Evolutionary conservation across 2,113 vertebrate species (phyloP).

Genomic region (Anoura caudifer): DNA sequence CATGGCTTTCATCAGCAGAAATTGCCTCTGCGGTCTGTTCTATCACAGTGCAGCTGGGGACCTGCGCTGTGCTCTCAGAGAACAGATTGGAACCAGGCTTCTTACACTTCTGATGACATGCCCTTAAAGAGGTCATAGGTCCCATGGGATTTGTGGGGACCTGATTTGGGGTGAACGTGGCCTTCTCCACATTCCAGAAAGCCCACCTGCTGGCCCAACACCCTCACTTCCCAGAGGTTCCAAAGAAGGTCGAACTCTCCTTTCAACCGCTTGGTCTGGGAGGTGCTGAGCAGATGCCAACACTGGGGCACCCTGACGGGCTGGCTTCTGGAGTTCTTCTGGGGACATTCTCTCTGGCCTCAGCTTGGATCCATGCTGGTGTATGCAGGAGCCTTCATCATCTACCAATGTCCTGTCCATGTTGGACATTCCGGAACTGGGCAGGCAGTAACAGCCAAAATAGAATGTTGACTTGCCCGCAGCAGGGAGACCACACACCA

Average conservation of each 20-base stretch:
- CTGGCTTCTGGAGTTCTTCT: not conserved
- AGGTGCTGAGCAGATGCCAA: not conserved
- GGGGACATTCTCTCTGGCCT: not conserved
- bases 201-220: not conserved
- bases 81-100: not conserved
- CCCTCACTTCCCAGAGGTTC: not conserved
- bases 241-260: not conserved
- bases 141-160: not conserved
- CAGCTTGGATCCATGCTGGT: not conserved
- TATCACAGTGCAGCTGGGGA: not conserved
- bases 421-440: not conserved
- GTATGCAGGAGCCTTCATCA: not conserved
- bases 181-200: not conserved
- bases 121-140: not conserved
- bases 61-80: not conserved
- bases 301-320: not conserved
- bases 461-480: no score
- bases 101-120: not conserved
- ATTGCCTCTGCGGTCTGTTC: not conserved
- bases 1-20: not conserved
- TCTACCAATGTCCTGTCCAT: not conserved
- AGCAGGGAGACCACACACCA: not conserved
- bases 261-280: not conserved
- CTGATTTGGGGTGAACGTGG: not conserved
- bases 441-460: no score